These are phyloP conservation scores for Trypoxylon attenuatum DNA, from an alignment of 2,888 invertebrate species.

Conservation along the genomic window DNA sequence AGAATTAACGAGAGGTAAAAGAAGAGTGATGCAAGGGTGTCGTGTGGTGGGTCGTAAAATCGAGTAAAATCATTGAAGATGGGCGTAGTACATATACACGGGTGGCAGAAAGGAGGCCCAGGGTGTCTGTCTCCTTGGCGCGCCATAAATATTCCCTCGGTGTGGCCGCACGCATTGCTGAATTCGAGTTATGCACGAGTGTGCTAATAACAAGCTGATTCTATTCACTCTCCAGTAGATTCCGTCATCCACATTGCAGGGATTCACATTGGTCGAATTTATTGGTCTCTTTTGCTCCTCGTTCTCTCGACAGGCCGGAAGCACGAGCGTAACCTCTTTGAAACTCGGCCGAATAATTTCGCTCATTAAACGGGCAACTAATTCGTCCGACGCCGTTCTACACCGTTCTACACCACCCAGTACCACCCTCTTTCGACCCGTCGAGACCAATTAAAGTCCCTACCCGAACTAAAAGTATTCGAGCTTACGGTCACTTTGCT, in stretches of 20 bases:
- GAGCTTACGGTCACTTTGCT: too few species aligned
- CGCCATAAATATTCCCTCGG: slow-evolving; percentile 44
- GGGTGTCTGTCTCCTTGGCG: slow-evolving; percentile 3
- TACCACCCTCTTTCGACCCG: too few species aligned
- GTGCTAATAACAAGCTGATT: slow-evolving; percentile 72
- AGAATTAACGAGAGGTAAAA: too few species aligned
- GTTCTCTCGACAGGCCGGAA: not conserved
- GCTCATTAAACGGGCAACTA: not conserved
- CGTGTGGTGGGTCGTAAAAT: slow-evolving; percentile 27
- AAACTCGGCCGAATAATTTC: not conserved
- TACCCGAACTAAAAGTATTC: too few species aligned
- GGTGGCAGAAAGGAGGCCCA: slow-evolving; percentile 31
- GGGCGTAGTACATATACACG: not conserved
- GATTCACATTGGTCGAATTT: slow-evolving; percentile 49
- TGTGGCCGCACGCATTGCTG: slow-evolving; percentile 62
- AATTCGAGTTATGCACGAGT: slow-evolving; percentile 69
- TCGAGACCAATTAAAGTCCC: too few species aligned
- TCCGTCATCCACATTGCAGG: slow-evolving; percentile 61
- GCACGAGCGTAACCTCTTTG: not conserved
- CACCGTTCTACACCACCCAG: not conserved
- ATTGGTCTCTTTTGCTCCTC: too few species aligned
- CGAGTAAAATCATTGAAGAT: slow-evolving; percentile 13
- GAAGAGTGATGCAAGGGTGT: too few species aligned
- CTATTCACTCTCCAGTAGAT: slow-evolving; percentile 62
- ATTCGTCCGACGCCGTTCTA: not conserved